Evolutionary conservation across 2,113 vertebrate genomes (phyloP), one percentile per base, ranked within the genome.

Genomic region (Sylvia atricapilla): DNA sequence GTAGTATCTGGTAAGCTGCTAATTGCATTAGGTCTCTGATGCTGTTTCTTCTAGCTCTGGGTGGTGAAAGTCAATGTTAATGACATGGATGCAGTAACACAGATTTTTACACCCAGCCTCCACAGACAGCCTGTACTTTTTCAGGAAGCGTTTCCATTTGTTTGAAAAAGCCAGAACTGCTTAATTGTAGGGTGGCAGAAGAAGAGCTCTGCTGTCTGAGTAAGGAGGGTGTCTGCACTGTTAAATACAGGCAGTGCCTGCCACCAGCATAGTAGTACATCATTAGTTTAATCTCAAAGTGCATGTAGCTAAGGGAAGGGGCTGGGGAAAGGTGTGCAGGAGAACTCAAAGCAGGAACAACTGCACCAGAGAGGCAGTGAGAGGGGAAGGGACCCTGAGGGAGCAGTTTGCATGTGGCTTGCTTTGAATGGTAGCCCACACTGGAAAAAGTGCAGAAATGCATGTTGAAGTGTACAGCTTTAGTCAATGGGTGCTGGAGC

Each of bases 321-420:
- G 6, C 19, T 1, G 0, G 11, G 80, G 15, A 30, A 2, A 3
- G 60, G 23, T 0, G 1, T 3, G 1, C 11, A 1, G 6, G 31
- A 68, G 39, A 68, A 8, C 72, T 66, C 3, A 1, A 22, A 49
- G 75, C 53, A 90, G 75, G n/a, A 90, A 13, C 39, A 56, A 4
- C 47, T 24, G 74, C 31, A 30, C 8, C 8, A 10, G 33, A 50
- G 30, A 59, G 60, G 73, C 35, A 6, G 33, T 5, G 4, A 22
- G 31, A 70, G 15, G 9, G 22, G 33, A 90, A 78, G 33, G 69
- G 69, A 37, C 64, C 9, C 21, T 9, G 60, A 74, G 27, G n/a
- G 22, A 64, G 49, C 52, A 64, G n/a, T 82, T 55, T 68, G 52
- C 55, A 21, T 19, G 24, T 78, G 60, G 5, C 59, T 62, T 87